Evolutionary conservation across 1,140 invertebrate species (phyloP), one percentile per base, ranked within the genome.

Genomic region (Drosophila pruinosa): DNA sequence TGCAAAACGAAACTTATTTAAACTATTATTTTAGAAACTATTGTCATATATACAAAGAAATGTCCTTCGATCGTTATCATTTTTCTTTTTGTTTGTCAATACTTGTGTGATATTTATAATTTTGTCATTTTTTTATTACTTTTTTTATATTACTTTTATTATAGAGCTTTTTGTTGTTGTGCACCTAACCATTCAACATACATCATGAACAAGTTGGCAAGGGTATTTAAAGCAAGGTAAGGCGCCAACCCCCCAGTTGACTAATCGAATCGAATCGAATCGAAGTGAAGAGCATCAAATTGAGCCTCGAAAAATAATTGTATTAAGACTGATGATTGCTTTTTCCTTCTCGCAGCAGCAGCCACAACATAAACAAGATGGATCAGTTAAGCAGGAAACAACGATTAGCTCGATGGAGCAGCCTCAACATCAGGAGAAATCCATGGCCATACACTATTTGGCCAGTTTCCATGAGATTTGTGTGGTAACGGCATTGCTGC

Each of bases 401-500:
- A 83, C 79, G 58, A 67, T 65, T 64, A 63, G 79, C 48, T 59
- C 57, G 24, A 75, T 57, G 53, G 73, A 74, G 19, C 10, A 31
- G 45, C 34, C 64, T 41, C 1, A 48, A 17, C n/a, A n/a, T n/a
- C 3, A 26, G 22, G 34, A 64, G 1, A 21, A 34, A 4, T 72
- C 73, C n/a, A 52, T 89, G 47, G 80, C 78, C 63, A 80, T 91
- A 56, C 86, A 91, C 22, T 88, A 88, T 57, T 45, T 91, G 56
- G 82, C 90, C 56, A 90, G 89, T 57, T 91, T 95, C 70, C 93
- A 94, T 90, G 94, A 94, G 89, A 93, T 97, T 71, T 97, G 96
- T 89, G 91, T 96, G 47, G 93, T 95, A 59, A 96, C 96, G 41
- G 95, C 97, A 21, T 94, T 94, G 67, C 93, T 97, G 91, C 97